Base-by-base conservation (phyloP, 1,140 invertebrate genomes). In the Drosophila lowei region DNA sequence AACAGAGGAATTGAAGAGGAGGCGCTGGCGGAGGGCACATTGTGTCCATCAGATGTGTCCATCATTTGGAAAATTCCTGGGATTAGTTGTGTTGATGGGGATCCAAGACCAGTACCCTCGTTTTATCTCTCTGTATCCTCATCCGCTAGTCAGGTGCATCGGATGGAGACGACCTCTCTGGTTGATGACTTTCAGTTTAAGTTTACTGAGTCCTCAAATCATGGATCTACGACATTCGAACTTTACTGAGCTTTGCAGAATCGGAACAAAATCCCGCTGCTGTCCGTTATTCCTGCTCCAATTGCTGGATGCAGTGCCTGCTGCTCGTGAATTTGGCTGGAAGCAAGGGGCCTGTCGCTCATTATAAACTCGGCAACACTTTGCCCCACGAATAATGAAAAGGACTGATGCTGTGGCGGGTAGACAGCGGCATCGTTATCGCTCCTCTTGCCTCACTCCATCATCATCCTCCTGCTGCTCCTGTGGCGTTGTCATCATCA, bases 341-440 rank as follows among this genome's bases (percentile, higher is more conserved):
- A 44, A 8, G 15, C 46, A 1, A 13, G 11, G 34, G 34, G 8
- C 30, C 62, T 73, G 42, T 54, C 65, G 46, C 79, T 81, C 79
- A 83, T 81, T 83, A 81, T 74, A 81, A 41, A 81, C 62, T 77
- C 78, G 63, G 79, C 73, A 65, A 67, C 72, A 80, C 72, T 80
- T 79, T 73, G 73, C 52, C 59, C 42, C 57, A 67, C 48, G 55
- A 71, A 67, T 81, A 83, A 81, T 68, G 68, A 81, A 68, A 42
- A 30, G 41, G 41, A 55, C 34, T 38, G 30, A 11, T 9, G 30
- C 30, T 34, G 34, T 11, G 34, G 3, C 15, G 23, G 21, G 46
- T 7, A 23, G 38, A 48, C 42, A 23, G 25, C 6, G 68, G 47
- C 79, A 74, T 83, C 79, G 78, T 81, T 81, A 81, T 83, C 70